Base-by-base conservation (phyloP, 2,797 vertebrate species). In the Sphaeramia orbicularis region DNA sequence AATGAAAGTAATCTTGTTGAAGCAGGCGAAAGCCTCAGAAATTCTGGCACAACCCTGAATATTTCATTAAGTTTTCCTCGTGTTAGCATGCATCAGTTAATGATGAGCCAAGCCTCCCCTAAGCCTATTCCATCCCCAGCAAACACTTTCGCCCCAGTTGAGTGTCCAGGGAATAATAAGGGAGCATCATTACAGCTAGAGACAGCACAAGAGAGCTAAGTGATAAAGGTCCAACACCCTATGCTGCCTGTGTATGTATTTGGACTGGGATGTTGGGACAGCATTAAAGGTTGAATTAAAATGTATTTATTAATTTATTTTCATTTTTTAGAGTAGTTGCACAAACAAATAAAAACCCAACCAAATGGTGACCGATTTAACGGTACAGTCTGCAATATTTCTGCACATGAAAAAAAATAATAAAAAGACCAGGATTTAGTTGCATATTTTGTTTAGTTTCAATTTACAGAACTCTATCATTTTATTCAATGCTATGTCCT, bases 51-150 rank as follows among this genome's bases (percentile, higher is more conserved):
- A 61, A 42, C 32, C n/a, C 60, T 90, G 45, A 92, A 93, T 90
- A 91, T 90, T 90, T 92, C 36, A 90, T 86, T 67, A 75, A 12
- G 44, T 60, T 69, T 79, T 80, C 60, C 21, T 58, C 51, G 15
- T 66, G 76, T 87, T 75, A 53, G 66, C 30, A 63, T 67, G 62
- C 71, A 57, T 69, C 27, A 49, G 59, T 47, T 86, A 80, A 83
- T 86, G 81, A 90, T 80, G 68, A 85, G 45, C 30, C 15, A 30
- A 55, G 41, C 21, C 38, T 68, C 40, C 21, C 44, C 47, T 42
- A 42, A 75, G 52, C 55, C 35, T 37, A 50, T 49, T 54, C 38
- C 48, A 51, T 40, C 18, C 61, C 27, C 49, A 13, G 7, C 58
- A 84, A 53, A 49, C 59, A 70, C 16, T 64, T 44, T 74, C 49